Percentiles rank a stretch among this genome's conserved stretches.
These are phyloP conservation scores for Synergus umbraculus DNA, from an alignment of 2,888 invertebrate species.

Conservation along the genomic window DNA sequence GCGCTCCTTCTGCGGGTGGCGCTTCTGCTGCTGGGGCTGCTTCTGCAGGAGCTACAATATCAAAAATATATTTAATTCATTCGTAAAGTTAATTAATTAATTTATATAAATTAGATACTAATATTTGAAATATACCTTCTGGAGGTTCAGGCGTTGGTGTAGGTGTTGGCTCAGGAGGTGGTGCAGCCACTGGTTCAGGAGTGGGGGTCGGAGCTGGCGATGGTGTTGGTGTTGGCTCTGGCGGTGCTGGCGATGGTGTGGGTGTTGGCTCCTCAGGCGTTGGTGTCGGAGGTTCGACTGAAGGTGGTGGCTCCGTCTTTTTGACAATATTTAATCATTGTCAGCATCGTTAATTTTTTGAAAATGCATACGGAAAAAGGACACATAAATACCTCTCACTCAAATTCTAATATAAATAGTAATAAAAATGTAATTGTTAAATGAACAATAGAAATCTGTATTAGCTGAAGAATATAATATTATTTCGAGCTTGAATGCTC, in stretches of 20 bases:
- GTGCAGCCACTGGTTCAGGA: conserved; percentile 62
- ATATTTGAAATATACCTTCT: conserved; percentile 59
- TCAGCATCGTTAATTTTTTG: not conserved
- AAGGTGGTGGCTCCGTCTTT: conserved; percentile 49
- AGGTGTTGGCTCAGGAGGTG: conserved; percentile 61
- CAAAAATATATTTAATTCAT: too few species aligned
- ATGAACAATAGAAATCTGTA: too few species aligned
- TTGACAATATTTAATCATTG: conserved; percentile 25
- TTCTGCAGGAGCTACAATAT: conserved; percentile 65
- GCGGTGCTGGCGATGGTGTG: conserved; percentile 62
- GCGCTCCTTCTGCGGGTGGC: conserved; percentile 57
- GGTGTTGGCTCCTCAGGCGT: conserved; percentile 55
- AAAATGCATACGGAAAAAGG: not conserved
- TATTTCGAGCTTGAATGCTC: not conserved
- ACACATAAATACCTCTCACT: too few species aligned
- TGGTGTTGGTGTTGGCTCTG: conserved; percentile 63
- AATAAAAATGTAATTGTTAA: too few species aligned
- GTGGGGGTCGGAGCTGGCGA: conserved; percentile 67
- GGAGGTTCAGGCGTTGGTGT: conserved; percentile 66
- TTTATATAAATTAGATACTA: not conserved
- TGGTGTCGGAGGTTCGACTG: conserved; percentile 50
- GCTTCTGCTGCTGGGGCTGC: conserved; percentile 65
- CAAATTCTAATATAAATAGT: too few species aligned
- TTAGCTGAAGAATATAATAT: not conserved
- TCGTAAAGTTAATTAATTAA: not conserved